Evolutionary conservation across 2,888 invertebrate species (phyloP).

Genomic region (Colletes collaris): DNA sequence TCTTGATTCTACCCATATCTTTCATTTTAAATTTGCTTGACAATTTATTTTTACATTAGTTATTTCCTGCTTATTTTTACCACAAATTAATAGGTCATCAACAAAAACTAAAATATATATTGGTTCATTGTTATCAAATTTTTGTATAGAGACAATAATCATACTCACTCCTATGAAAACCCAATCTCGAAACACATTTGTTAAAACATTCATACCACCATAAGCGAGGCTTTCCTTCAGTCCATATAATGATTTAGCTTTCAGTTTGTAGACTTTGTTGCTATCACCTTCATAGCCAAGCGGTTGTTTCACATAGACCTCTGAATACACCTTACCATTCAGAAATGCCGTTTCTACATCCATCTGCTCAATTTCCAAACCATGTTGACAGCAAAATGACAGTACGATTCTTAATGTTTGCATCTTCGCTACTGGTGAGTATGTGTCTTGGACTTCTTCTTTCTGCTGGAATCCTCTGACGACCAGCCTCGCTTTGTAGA

Average conservation of each 20-base stretch:
- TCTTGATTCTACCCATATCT: no score
- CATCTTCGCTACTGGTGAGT: slow-evolving; percentile 55
- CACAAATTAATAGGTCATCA: no score
- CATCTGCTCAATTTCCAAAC: slow-evolving; percentile 50
- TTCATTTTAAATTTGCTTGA: no score
- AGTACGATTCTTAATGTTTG: slow-evolving; percentile 57
- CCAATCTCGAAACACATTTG: slow-evolving; percentile 5
- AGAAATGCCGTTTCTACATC: slow-evolving; percentile 55
- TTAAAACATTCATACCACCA: slow-evolving; percentile 46
- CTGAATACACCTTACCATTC: no score
- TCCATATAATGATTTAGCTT: slow-evolving; percentile 38
- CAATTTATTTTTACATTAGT: no score
- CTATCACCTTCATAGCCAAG: slow-evolving; percentile 16
- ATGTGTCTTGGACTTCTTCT: slow-evolving; percentile 47
- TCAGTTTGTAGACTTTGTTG: slow-evolving; percentile 26
- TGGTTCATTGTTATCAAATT: slow-evolving; percentile 27
- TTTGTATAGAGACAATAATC: slow-evolving; percentile 39
- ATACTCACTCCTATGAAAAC: slow-evolving; percentile 16
- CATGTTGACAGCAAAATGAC: slow-evolving; percentile 44
- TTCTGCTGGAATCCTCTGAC: slow-evolving; percentile 51
- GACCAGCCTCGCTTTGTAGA: no score
- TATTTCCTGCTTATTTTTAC: no score
- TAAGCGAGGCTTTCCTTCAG: slow-evolving; percentile 33
- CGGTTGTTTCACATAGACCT: slow-evolving; percentile 36
- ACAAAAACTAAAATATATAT: slow-evolving; percentile 33